Evolutionary conservation across 1,140 invertebrate species (phyloP), one percentile per base, ranked within the genome.

Genomic region (Lepidurus arcticus): DNA sequence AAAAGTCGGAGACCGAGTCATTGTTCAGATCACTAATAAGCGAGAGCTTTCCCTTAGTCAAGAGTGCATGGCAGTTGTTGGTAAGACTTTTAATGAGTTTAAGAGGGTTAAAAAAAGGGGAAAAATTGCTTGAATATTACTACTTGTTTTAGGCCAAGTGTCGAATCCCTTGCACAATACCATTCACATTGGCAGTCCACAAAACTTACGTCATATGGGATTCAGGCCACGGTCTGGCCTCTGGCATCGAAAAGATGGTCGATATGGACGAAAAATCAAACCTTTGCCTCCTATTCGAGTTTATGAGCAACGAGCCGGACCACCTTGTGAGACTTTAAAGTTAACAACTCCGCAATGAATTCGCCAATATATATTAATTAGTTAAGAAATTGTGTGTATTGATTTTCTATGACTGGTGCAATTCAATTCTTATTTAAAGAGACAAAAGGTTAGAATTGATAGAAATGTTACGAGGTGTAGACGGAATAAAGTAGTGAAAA

Each of bases 191-290:
- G 95, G 94, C 7, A 95, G 92, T 79, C 90, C 94, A 0, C 92
- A 96, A 81, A 88, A 89, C 65, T 91, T 91, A 82, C 87, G 96
- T 42, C 92, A 93, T 88, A 86, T 96, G 10, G 96, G 96, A 7
- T 92, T 94, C 84, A 87, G 97, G 43, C 97, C 94, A 2, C 87
- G 92, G 24, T 96, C 94, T 44, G 97, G 97, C n/a, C 86, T 94
- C 26, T 97, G 93, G 93, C 93, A 98, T 78, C 88, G 93, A 10
- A 99, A 99, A 86, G 89, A 89, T 79, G 97, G 97, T 10, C 89
- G 90, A 79, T 89, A 91, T 85, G 97, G 97, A 10, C 88, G 96
- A 13, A 99, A 98, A 87, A 92, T 98, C 43, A 42, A 47, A 11
- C 73, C 78, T 45, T 43, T 75, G 16, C 78, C 78, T 44, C 78